Percentiles rank a stretch among this genome's conserved stretches.
Conservation (phyloP, 2,888 invertebrate species). For the Belgica antarctica region DNA sequence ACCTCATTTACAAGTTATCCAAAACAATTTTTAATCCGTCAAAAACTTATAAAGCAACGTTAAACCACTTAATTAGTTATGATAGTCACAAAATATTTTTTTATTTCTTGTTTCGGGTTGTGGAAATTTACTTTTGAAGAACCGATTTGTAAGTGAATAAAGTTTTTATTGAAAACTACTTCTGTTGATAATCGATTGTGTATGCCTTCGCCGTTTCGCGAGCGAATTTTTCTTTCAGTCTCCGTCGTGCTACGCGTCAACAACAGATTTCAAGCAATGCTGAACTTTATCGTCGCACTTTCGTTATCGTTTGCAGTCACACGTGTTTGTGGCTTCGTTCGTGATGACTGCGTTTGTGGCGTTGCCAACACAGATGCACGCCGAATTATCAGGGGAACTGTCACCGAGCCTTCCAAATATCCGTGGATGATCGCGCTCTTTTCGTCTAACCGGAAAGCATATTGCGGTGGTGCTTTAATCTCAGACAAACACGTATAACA, state of each 20-base stretch:
- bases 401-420: slow-evolving; percentile 8
- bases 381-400: slow-evolving; percentile 2
- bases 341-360: slow-evolving; percentile 18
- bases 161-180: no score
- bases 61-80: no score
- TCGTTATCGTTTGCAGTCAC: background rate
- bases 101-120: no score
- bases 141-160: no score
- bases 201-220: no score
- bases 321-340: background rate
- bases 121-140: no score
- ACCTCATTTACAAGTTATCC: no score
- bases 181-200: no score
- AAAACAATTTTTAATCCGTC: no score
- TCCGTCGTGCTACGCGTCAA: background rate
- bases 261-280: background rate
- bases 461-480: slow-evolving; percentile 29
- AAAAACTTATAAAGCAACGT: no score
- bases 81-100: no score
- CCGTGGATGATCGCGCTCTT: slow-evolving; percentile 24
- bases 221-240: background rate
- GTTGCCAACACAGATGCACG: background rate
- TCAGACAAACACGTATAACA: slow-evolving; percentile 16
- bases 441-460: background rate
- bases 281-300: background rate